Evolutionary conservation across 2,113 vertebrate genomes (phyloP).

Genomic region (Centrocercus urophasianus): DNA sequence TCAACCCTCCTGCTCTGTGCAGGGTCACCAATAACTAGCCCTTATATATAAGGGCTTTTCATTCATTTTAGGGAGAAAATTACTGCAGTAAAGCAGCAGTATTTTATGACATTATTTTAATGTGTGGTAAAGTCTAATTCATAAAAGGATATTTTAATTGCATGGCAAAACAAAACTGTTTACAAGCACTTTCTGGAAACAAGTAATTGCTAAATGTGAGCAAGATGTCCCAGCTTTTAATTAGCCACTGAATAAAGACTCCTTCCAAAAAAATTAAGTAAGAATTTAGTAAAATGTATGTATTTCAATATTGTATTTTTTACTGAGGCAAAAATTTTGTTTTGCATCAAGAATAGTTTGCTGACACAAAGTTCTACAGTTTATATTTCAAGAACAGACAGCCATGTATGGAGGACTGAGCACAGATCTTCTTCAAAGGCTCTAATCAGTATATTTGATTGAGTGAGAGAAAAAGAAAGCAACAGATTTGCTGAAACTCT

Average conservation of each 20-base stretch:
- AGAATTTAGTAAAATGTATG: not conserved
- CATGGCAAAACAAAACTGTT: not conserved
- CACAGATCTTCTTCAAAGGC: not conserved
- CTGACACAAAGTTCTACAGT: not conserved
- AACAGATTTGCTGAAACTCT: not conserved
- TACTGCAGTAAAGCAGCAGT: not conserved
- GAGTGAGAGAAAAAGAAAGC: not conserved
- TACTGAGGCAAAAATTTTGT: not conserved
- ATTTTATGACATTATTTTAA: not conserved
- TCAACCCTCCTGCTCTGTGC: too few species aligned
- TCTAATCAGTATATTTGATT: not conserved
- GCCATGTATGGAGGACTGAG: not conserved
- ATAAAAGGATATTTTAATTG: not conserved
- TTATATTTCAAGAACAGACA: not conserved
- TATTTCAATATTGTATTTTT: not conserved
- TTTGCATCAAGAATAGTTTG: not conserved
- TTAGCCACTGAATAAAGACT: not conserved
- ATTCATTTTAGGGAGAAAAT: not conserved
- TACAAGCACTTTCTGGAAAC: not conserved
- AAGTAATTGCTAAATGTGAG: not conserved
- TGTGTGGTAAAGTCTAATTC: not conserved
- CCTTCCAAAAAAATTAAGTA: not conserved
- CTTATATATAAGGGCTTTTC: not conserved
- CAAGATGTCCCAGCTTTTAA: not conserved
- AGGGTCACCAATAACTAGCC: too few species aligned